Percentiles rank a stretch among this genome's conserved stretches.
Conservation (phyloP, 2,113 vertebrate genomes). For the Gopherus evgoodei region DNA sequence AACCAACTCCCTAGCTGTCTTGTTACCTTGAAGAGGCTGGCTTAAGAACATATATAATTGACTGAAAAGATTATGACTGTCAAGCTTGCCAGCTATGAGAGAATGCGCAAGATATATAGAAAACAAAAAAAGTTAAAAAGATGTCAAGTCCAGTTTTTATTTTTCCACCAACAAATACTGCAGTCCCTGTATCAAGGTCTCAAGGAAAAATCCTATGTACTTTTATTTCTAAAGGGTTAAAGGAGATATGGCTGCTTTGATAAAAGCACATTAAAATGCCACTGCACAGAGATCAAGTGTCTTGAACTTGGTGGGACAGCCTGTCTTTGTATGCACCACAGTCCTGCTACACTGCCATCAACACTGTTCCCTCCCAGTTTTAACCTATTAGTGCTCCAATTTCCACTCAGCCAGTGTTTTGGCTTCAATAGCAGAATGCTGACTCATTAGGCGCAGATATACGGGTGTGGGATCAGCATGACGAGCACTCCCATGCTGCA, state of each 20-base stretch:
- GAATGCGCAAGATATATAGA: slow-evolving; percentile 34
- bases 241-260: slow-evolving; percentile 25
- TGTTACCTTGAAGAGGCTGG: slow-evolving; percentile 61
- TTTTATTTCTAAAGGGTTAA: neutral
- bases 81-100: slow-evolving; percentile 40
- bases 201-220: neutral
- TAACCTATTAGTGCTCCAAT: neutral
- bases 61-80: neutral
- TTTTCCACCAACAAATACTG: slow-evolving; percentile 36
- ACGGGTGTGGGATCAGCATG: neutral
- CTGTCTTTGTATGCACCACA: neutral
- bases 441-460: neutral
- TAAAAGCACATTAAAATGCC: slow-evolving; percentile 14
- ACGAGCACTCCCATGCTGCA: neutral
- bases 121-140: slow-evolving; percentile 60
- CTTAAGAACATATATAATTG: slow-evolving; percentile 6
- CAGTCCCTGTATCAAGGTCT: neutral
- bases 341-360: slow-evolving; percentile 12
- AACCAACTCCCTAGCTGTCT: slow-evolving; percentile 65
- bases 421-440: neutral
- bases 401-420: neutral
- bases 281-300: neutral
- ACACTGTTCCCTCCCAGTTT: neutral
- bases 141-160: slow-evolving; percentile 64
- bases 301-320: neutral